These are phyloP conservation scores for Rhynchopsitta pachyrhyncha DNA, from an alignment of 2,113 vertebrate species.

Conservation along the genomic window DNA sequence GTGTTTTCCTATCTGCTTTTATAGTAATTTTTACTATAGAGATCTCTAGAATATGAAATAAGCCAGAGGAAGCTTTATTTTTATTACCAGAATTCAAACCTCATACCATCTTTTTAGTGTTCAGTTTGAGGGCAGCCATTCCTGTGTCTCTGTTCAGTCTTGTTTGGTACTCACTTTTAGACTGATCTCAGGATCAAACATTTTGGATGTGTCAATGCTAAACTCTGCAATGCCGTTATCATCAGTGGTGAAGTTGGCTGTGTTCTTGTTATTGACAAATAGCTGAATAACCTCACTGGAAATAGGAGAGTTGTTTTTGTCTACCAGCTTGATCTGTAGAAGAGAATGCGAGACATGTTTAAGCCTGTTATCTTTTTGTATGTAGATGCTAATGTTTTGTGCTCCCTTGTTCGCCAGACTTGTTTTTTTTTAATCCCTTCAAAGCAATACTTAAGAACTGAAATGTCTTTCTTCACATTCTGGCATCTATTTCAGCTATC, in stretches of 20 bases:
- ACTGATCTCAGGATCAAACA: slow-evolving; percentile 51
- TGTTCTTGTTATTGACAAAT: slow-evolving; percentile 38
- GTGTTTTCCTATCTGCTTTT: not conserved
- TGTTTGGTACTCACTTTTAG: slow-evolving; percentile 61
- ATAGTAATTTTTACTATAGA: not conserved
- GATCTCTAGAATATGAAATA: not conserved
- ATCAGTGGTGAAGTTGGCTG: slow-evolving; percentile 59
- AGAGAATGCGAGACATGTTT: not conserved
- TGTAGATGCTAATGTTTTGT: not conserved
- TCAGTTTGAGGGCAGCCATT: not conserved
- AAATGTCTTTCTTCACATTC: not conserved
- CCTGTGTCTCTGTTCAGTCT: not conserved
- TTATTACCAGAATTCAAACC: not conserved
- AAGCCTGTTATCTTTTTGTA: not conserved
- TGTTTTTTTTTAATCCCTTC: not conserved
- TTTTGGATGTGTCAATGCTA: slow-evolving; percentile 52
- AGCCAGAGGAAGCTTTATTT: not conserved
- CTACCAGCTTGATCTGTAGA: slow-evolving; percentile 49
- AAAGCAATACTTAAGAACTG: not conserved
- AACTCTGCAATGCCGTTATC: slow-evolving; percentile 23
- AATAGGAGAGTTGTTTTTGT: slow-evolving; percentile 55
- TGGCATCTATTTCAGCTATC: not conserved
- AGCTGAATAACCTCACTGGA: slow-evolving; percentile 56
- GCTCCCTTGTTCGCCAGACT: not conserved
- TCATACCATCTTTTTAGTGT: not conserved